These are phyloP conservation scores for Dallia pectoralis DNA, from an alignment of 2,797 vertebrate species.

Conservation along the genomic window DNA sequence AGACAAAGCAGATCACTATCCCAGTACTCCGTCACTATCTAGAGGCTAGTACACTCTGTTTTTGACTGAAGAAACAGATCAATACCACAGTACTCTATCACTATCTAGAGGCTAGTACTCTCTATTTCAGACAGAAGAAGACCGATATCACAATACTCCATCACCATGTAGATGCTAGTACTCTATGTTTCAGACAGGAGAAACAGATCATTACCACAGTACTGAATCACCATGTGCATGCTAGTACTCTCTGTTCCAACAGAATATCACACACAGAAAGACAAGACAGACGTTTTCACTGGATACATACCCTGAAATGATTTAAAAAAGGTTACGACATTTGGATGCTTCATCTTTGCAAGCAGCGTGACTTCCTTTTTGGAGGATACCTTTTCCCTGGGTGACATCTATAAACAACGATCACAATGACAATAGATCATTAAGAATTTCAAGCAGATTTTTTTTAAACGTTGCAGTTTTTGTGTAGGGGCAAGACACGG, in stretches of 20 bases:
- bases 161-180: too few relatives aligned
- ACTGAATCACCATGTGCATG: too few relatives aligned
- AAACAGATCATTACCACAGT: too few relatives aligned
- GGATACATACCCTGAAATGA: conserved; percentile 82
- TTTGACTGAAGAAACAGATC: not conserved
- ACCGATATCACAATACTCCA: too few relatives aligned
- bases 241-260: not conserved
- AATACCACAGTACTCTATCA: conserved; percentile 1
- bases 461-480: not conserved
- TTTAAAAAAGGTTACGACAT: conserved; percentile 85
- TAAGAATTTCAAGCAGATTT: not conserved
- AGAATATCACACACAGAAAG: conserved; percentile 18
- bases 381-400: conserved; percentile 82
- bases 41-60: not conserved
- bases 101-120: not conserved
- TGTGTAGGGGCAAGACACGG: not conserved
- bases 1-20: not conserved
- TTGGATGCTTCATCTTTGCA: conserved; percentile 88
- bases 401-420: conserved; percentile 74
- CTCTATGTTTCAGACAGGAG: too few relatives aligned
- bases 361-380: conserved; percentile 85
- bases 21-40: conserved; percentile 3
- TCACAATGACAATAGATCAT: conserved; percentile 4
- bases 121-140: too few relatives aligned
- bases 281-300: not conserved